Evolutionary conservation across 2,888 invertebrate species (phyloP).

Genomic region (Nasonia oneida): DNA sequence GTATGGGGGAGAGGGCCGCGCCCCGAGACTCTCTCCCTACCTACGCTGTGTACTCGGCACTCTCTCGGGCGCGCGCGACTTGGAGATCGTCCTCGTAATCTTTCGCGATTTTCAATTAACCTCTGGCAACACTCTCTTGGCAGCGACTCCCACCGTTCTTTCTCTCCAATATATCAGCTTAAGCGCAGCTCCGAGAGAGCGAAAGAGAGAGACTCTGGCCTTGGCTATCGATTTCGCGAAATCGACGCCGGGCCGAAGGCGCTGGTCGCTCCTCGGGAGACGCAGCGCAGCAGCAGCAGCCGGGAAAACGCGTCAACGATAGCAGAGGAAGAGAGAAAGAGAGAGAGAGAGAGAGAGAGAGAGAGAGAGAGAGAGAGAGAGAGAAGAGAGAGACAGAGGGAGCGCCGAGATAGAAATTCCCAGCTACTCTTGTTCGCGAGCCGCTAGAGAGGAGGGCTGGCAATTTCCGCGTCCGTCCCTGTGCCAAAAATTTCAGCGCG

Average conservation of each 20-base stretch:
- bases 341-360: too few species aligned
- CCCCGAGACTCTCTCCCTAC: not conserved
- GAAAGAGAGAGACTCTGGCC: not conserved
- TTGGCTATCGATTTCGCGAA: slow-evolving; percentile 34
- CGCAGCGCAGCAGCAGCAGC: not conserved
- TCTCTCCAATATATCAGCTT: not conserved
- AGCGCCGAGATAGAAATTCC: slow-evolving; percentile 27
- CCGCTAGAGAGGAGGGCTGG: slow-evolving; percentile 15
- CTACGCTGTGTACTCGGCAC: too few species aligned
- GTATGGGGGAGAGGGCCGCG: not conserved
- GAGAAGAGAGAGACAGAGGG: too few species aligned
- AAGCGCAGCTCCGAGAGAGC: not conserved
- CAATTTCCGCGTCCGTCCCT: slow-evolving; percentile 60
- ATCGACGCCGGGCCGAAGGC: slow-evolving; percentile 3
- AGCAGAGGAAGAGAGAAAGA: not conserved
- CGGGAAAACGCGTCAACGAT: slow-evolving; percentile 12
- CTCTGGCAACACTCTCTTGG: slow-evolving; percentile 48
- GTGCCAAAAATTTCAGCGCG: slow-evolving; percentile 58
- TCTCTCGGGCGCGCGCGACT: not conserved
- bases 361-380: too few species aligned
- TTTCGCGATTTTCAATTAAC: slow-evolving; percentile 73
- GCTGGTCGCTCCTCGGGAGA: not conserved
- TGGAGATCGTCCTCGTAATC: slow-evolving; percentile 63
- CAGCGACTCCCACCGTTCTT: not conserved
- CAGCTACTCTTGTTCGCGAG: not conserved